phyloP scores from a whole-genome alignment of 2,888 invertebrate genomes.

The Polyploca ridens region DNA sequence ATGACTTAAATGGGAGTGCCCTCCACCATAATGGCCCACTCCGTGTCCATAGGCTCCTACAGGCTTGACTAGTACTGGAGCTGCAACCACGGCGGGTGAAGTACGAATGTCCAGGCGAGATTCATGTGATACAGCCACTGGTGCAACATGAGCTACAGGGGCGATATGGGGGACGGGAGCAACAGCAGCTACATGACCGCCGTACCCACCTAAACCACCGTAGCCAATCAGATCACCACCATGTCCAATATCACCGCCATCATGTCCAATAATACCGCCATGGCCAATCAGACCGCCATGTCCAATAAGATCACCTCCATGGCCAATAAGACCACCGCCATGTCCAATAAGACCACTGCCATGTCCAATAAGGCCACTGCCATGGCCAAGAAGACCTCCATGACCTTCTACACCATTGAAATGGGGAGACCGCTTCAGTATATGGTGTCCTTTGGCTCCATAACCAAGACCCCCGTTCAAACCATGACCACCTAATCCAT shows the following conservation, averaged over 20 bases:
- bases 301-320: not conserved
- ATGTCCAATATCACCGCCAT: not conserved
- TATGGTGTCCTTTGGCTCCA: slow-evolving; percentile 45
- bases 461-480: slow-evolving; percentile 8
- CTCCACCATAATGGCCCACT: slow-evolving; percentile 27
- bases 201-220: slow-evolving; percentile 41
- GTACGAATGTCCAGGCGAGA: slow-evolving; percentile 78
- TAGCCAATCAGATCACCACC: not conserved
- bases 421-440: slow-evolving; percentile 68
- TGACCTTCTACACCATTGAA: slow-evolving; percentile 48
- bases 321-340: slow-evolving; percentile 24
- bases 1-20: slow-evolving; percentile 24
- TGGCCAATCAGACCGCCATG: slow-evolving; percentile 42
- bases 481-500: slow-evolving; percentile 20
- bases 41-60: slow-evolving; percentile 32
- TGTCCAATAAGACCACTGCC: slow-evolving; percentile 46
- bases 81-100: slow-evolving; percentile 54
- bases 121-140: slow-evolving; percentile 82
- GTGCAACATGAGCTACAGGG: slow-evolving; percentile 46
- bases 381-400: slow-evolving; percentile 23
- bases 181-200: slow-evolving; percentile 30
- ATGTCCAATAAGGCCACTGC: not conserved
- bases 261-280: slow-evolving; percentile 36
- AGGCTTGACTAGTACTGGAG: slow-evolving; percentile 51
- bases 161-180: slow-evolving; percentile 38